Evolutionary conservation across 2,888 invertebrate genomes (phyloP).

Genomic region (Ormyrus rosae): DNA sequence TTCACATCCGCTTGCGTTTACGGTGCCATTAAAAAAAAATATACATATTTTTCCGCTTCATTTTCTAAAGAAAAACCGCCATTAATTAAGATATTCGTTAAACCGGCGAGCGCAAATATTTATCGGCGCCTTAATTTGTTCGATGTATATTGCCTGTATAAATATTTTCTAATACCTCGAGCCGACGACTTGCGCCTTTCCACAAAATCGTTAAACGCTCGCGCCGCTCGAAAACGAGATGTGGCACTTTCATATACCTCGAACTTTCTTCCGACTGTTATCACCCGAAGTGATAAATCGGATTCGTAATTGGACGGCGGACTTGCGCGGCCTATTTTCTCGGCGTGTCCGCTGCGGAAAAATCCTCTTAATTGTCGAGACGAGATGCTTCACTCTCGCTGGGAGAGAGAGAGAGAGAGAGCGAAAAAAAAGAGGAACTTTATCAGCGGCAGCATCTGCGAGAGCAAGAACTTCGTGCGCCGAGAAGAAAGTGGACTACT

Average conservation of each 20-base stretch:
- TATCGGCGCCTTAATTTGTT: neutral
- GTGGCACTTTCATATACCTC: too few species aligned
- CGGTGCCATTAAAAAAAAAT: too few species aligned
- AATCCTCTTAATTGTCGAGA: too few species aligned
- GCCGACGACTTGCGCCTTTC: slow-evolving; percentile 21
- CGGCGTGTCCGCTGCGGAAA: too few species aligned
- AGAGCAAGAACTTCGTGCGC: neutral
- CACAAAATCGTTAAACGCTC: slow-evolving; percentile 18
- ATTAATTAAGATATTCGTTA: too few species aligned
- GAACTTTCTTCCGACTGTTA: slow-evolving; percentile 17
- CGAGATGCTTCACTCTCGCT: slow-evolving; percentile 33
- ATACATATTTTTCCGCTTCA: too few species aligned
- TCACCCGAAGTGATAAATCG: neutral
- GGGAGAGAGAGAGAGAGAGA: too few species aligned
- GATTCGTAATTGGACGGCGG: neutral
- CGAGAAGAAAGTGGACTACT: slow-evolving; percentile 49
- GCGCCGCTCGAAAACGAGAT: neutral
- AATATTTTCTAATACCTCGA: neutral
- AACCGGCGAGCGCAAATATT: too few species aligned
- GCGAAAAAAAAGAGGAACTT: slow-evolving; percentile 7
- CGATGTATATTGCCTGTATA: neutral
- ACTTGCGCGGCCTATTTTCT: neutral
- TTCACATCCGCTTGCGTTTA: too few species aligned
- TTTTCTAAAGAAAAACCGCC: too few species aligned
- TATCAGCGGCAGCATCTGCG: slow-evolving; percentile 35